A percentile compares a stretch with the other conserved stretches of the same genome.
Evolutionary conservation across 2,797 vertebrate genomes (phyloP).

Genomic region (Cirrhinus molitorella): DNA sequence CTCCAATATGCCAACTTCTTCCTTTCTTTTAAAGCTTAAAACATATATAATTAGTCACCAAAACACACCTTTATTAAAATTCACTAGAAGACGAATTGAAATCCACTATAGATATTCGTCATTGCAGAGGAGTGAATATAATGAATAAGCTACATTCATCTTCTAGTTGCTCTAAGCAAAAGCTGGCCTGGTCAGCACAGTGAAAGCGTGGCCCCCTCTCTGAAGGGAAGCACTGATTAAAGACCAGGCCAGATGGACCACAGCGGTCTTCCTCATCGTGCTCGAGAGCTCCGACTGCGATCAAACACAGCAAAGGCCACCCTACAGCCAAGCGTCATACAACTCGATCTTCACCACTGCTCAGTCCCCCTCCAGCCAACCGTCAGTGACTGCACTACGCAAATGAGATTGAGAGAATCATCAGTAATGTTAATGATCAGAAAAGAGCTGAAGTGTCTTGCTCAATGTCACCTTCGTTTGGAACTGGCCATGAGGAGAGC

Average conservation of each 20-base stretch:
- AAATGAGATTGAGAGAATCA: slow-evolving; percentile 43
- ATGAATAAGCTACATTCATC: slow-evolving; percentile 25
- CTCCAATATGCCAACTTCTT: neutral
- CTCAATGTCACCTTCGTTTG: slow-evolving; percentile 39
- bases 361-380: slow-evolving; percentile 36
- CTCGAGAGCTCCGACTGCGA: slow-evolving; percentile 79
- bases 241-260: slow-evolving; percentile 82
- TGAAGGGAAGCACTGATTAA: slow-evolving; percentile 73
- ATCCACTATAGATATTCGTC: slow-evolving; percentile 5
- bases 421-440: slow-evolving; percentile 47
- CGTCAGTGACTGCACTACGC: slow-evolving; percentile 43
- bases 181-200: slow-evolving; percentile 35
- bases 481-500: neutral
- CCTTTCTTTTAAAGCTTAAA: neutral
- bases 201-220: slow-evolving; percentile 59
- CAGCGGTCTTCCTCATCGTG: slow-evolving; percentile 76
- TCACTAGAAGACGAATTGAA: neutral
- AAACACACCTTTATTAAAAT: neutral
- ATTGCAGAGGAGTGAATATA: neutral
- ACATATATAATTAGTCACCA: neutral
- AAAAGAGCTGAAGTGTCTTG: slow-evolving; percentile 16
- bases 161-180: slow-evolving; percentile 30
- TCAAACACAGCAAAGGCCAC: slow-evolving; percentile 78
- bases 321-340: slow-evolving; percentile 61
- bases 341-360: slow-evolving; percentile 54